Base-by-base conservation (phyloP, 1,140 invertebrate genomes). In the Drosophila fuyamai region DNA sequence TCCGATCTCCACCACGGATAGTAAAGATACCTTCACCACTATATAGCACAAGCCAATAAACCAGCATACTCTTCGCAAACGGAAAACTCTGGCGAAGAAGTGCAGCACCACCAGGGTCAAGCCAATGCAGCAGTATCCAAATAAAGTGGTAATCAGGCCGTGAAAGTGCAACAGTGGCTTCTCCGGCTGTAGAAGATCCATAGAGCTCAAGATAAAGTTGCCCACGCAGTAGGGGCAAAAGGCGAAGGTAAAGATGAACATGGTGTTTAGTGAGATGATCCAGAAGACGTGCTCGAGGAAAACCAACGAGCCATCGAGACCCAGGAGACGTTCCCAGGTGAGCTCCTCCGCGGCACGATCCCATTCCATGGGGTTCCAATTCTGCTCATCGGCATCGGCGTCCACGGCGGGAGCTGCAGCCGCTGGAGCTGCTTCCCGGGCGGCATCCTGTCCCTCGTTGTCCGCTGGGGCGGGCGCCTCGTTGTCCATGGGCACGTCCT, bases 271-370 rank as follows among this genome's bases (percentile, higher is more conserved):
- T 0, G 98, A 98, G 7, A 99, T 97, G 8, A 99, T 98, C 98
- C 98, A 99, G 92, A 99, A 99, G 0, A 99, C 98, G 94, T 99
- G 98, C 93, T 99, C 99, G 27, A 99, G 93, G 90, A 99, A 99
- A 13, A 98, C 96, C 32, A 99, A 94, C 0, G 98, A 99, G 0
- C 99, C 99, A 94, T 99, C 99, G 2, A 99, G 93, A 2, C 99
- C 99, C 0, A 99, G 93, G 1, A 99, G 93, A 79, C 98, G 94
- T 92, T 99, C 98, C 98, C 98, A 99, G 0, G 99, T 99, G 2
- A 99, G 92, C 92, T 99, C 99, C 85, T 99, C 99, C 29, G 97
- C 98, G 0, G 97, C 98, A 79, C 98, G 93, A 91, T 99, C 98
- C 98, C 98, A 99, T 88, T 99, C 98, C 94, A 99, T 98, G 1